phyloP scores from a whole-genome alignment of 2,113 vertebrate species.

The Gymnocephalus cernua region DNA sequence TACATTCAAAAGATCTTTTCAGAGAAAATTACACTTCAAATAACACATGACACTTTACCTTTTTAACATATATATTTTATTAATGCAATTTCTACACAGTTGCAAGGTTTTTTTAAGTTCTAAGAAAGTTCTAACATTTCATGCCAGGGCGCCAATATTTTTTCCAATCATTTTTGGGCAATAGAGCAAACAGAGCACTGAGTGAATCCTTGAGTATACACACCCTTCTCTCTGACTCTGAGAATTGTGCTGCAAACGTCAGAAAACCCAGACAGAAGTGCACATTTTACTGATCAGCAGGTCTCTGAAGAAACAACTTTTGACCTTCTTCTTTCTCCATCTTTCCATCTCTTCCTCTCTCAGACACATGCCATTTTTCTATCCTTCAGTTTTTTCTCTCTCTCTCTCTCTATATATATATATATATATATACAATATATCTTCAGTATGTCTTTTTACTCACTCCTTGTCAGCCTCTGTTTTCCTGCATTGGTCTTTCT shows the following conservation, averaged over 20 bases:
- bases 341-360: slow-evolving; percentile 3
- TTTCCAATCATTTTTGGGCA: slow-evolving; percentile 69
- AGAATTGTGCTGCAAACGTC: slow-evolving; percentile 70
- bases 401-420: too few relatives aligned
- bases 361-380: not conserved
- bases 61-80: slow-evolving; percentile 53
- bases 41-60: slow-evolving; percentile 43
- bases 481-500: slow-evolving; percentile 10
- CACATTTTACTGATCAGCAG: slow-evolving; percentile 43
- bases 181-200: slow-evolving; percentile 75
- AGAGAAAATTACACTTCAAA: slow-evolving; percentile 24
- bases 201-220: slow-evolving; percentile 75
- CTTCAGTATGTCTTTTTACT: slow-evolving; percentile 13
- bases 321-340: slow-evolving; percentile 33
- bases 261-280: slow-evolving; percentile 61
- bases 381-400: not conserved
- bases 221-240: slow-evolving; percentile 49
- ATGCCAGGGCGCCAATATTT: slow-evolving; percentile 55
- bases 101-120: slow-evolving; percentile 26
- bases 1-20: not conserved
- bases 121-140: slow-evolving; percentile 55
- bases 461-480: not conserved
- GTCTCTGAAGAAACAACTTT: slow-evolving; percentile 58
- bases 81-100: slow-evolving; percentile 49
- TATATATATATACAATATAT: not conserved